Conservation (phyloP, 2,113 vertebrate genomes). For the Fregata magnificens region DNA sequence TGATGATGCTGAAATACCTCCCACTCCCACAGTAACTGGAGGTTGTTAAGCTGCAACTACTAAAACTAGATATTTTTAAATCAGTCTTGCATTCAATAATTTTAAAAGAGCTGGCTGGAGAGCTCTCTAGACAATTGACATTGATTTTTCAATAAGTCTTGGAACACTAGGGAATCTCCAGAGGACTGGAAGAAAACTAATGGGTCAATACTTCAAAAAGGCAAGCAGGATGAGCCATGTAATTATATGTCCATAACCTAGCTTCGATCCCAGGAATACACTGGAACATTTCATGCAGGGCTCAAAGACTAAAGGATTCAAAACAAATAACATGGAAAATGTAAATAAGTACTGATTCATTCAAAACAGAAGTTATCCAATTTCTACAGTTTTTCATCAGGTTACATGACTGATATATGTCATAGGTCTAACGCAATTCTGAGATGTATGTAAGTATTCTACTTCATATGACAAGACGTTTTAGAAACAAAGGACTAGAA, state of each 20-base stretch:
- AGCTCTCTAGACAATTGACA: constrained; percentile 11
- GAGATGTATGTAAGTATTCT: background rate
- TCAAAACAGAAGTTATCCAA: background rate
- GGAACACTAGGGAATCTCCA: background rate
- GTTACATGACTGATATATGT: background rate
- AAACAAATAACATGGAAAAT: background rate
- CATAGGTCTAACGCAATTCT: background rate
- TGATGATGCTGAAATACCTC: background rate
- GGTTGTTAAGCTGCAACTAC: background rate
- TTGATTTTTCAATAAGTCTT: constrained; percentile 42
- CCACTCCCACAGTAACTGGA: background rate
- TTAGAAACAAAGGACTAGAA: background rate
- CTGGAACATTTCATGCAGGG: background rate
- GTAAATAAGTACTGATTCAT: background rate
- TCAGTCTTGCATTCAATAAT: constrained; percentile 5
- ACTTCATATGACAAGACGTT: background rate
- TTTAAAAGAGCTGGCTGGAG: background rate
- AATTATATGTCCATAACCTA: background rate
- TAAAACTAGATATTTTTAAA: constrained; percentile 9
- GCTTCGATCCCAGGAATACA: background rate
- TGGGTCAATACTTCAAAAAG: background rate
- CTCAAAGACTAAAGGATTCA: background rate
- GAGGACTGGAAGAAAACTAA: background rate
- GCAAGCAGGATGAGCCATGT: background rate
- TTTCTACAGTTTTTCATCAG: background rate